phyloP scores from a whole-genome alignment of 2,888 invertebrate species.

The Microctonus aethiopoides region DNA sequence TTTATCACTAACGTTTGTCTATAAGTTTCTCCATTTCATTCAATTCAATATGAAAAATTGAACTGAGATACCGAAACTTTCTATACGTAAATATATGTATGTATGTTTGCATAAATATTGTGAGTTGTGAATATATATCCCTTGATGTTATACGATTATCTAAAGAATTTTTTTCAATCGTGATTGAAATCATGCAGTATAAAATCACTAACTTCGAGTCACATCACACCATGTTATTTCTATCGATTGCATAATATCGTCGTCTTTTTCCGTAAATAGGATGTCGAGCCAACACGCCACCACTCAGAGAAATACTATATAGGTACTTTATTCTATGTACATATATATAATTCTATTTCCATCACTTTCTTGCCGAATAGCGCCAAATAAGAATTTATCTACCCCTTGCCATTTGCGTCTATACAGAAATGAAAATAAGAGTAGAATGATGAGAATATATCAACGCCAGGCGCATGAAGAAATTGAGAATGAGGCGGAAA shows the following conservation, averaged over 20 bases:
- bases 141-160: conserved; percentile 36
- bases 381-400: conserved; percentile 56
- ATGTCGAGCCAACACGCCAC: conserved; percentile 48
- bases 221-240: conserved; percentile 35
- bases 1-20: conserved; percentile 16
- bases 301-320: not conserved
- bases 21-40: conserved; percentile 29
- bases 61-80: conserved; percentile 27
- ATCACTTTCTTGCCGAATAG: conserved; percentile 22
- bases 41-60: conserved; percentile 47
- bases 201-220: conserved; percentile 33
- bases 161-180: conserved; percentile 1
- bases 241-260: conserved; percentile 57
- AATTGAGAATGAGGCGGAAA: conserved; percentile 9
- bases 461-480: conserved; percentile 1
- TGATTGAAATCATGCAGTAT: conserved; percentile 36
- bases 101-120: not conserved
- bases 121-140: conserved; percentile 40
- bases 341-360: not conserved
- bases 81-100: conserved; percentile 8
- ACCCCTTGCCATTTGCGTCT: conserved; percentile 27
- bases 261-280: conserved; percentile 58
- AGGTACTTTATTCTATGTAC: too few species aligned
- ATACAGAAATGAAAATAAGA: not conserved
- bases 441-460: conserved; percentile 12